Evolutionary conservation across 2,113 vertebrate genomes (phyloP).

Genomic region (Trogon melanurus): DNA sequence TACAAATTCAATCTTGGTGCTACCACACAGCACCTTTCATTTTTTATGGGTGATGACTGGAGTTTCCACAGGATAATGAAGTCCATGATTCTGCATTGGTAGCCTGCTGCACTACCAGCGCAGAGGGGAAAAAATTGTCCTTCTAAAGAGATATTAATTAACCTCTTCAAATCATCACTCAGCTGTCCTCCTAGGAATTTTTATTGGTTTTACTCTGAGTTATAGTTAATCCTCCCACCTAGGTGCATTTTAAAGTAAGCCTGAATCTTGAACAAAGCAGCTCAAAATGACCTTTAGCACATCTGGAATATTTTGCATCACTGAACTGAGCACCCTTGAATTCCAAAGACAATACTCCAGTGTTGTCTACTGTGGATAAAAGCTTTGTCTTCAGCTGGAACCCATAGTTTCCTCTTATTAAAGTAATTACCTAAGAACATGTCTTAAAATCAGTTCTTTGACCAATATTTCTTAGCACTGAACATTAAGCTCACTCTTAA

Average conservation of each 20-base stretch:
- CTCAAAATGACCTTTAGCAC: background rate
- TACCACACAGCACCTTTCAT: background rate
- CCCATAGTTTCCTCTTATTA: slow-evolving; percentile 3
- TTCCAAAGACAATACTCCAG: slow-evolving; percentile 21
- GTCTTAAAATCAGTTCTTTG: background rate
- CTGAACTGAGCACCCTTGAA: background rate
- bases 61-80: background rate
- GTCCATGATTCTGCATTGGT: background rate
- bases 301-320: slow-evolving; percentile 5
- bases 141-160: slow-evolving; percentile 30
- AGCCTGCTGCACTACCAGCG: background rate
- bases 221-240: background rate
- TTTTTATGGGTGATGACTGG: background rate
- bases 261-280: slow-evolving; percentile 17
- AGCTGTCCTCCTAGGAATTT: slow-evolving; percentile 20
- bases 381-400: background rate
- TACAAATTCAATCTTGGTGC: background rate
- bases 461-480: background rate
- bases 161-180: background rate
- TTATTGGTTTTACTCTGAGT: slow-evolving; percentile 20
- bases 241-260: slow-evolving; percentile 7
- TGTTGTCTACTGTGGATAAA: slow-evolving; percentile 19
- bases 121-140: background rate
- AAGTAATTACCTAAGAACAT: slow-evolving; percentile 41
- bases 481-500: background rate